Evolutionary conservation across 2,797 vertebrate species (phyloP).

Genomic region (Microhierax caerulescens): DNA sequence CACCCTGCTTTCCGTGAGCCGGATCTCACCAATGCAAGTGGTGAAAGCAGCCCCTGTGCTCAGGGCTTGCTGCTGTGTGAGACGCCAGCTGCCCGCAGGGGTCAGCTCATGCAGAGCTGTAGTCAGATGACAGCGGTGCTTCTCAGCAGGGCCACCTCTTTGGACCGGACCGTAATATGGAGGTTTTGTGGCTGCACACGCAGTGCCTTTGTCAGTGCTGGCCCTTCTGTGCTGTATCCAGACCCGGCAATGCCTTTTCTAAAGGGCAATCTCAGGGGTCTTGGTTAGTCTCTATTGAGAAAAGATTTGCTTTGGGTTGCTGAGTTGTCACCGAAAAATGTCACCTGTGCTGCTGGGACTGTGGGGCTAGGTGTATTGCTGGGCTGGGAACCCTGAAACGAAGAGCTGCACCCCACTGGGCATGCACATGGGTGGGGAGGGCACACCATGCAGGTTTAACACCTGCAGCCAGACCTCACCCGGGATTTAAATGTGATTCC

Average conservation of each 20-base stretch:
- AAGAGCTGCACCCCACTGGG: not conserved
- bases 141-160: not conserved
- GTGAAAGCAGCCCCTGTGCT: not conserved
- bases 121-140: not conserved
- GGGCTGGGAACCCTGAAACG: not conserved
- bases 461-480: not conserved
- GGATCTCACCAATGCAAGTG: accelerated
- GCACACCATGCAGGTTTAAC: accelerated
- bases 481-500: not conserved
- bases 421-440: accelerated
- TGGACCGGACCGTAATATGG: accelerated
- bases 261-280: not conserved
- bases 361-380: not conserved
- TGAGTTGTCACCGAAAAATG: not conserved
- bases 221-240: not conserved
- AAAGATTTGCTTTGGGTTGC: not conserved
- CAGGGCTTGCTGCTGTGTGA: not conserved
- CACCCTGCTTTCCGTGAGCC: not conserved
- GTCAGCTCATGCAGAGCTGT: not conserved
- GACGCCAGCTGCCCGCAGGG: not conserved
- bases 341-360: not conserved
- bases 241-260: not conserved
- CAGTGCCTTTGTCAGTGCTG: not conserved
- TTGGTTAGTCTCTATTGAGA: not conserved
- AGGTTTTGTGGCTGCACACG: not conserved